These are phyloP conservation scores for cattle (Bos taurus) DNA, from an alignment of 2,113 vertebrate genomes.

Conservation along the genomic window DNA sequence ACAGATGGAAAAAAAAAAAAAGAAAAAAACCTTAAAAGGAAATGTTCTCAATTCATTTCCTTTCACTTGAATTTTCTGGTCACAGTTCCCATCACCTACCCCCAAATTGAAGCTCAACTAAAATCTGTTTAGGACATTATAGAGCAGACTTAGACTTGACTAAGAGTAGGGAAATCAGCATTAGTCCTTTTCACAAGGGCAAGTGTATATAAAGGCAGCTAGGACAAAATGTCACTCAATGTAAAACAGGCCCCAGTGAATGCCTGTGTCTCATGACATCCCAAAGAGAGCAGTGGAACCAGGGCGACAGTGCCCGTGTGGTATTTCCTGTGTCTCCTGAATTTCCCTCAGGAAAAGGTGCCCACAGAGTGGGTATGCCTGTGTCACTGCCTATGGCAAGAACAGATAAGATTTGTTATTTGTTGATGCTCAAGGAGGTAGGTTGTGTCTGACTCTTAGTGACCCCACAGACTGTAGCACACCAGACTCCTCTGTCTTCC, in stretches of 20 bases:
- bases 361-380: too few species aligned
- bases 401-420: too few species aligned
- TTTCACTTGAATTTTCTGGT: not conserved
- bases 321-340: accelerated
- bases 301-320: not conserved
- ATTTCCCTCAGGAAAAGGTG: not conserved
- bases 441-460: not conserved
- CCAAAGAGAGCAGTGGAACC: too few species aligned
- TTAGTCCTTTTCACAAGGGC: not conserved
- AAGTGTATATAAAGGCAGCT: not conserved
- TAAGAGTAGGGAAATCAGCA: not conserved
- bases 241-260: not conserved
- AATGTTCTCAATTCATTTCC: not conserved
- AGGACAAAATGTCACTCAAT: not conserved
- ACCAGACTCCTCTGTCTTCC: not conserved
- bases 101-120: not conserved
- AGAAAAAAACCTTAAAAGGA: not conserved
- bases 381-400: not conserved
- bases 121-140: not conserved
- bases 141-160: not conserved
- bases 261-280: not conserved
- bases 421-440: not conserved
- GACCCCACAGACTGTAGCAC: not conserved
- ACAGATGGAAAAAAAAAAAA: not conserved
- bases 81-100: not conserved